A percentile compares a stretch with the other conserved stretches of the same genome.
These are phyloP conservation scores for Clarias laeviceps DNA, from an alignment of 2,797 vertebrate genomes.

Conservation along the genomic window DNA sequence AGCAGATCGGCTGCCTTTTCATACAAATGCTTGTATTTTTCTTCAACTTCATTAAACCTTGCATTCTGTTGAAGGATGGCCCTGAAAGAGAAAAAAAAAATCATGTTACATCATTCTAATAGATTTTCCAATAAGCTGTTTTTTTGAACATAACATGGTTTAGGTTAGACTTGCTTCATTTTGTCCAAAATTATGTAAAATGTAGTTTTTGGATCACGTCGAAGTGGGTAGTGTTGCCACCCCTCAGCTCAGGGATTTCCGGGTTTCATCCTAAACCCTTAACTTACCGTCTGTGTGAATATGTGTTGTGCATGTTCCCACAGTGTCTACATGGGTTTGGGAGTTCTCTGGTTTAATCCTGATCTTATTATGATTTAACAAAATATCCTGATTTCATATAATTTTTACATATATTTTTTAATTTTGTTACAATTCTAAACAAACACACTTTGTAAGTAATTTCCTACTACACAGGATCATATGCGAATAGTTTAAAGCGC, in stretches of 20 bases:
- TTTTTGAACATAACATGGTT: neutral
- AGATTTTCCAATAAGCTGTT: neutral
- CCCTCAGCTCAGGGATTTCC: neutral
- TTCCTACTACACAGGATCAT: no score
- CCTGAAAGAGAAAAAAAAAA: constrained; percentile 66
- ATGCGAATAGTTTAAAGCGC: no score
- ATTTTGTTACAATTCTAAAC: no score
- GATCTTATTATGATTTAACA: no score
- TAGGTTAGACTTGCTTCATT: neutral
- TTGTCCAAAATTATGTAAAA: neutral
- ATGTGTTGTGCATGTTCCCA: neutral
- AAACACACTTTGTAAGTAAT: no score
- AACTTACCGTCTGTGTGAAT: neutral
- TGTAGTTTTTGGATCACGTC: neutral
- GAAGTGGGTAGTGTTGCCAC: neutral
- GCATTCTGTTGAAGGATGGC: constrained; percentile 82
- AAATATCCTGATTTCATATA: no score
- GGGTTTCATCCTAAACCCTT: neutral
- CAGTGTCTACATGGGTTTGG: neutral
- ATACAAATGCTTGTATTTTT: constrained; percentile 77
- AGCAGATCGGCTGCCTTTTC: constrained; percentile 75
- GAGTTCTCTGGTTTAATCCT: neutral
- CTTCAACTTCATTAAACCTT: constrained; percentile 81
- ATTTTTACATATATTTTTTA: no score
- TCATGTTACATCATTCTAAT: neutral